Base-by-base conservation (phyloP, 2,113 vertebrate species). In the Oreotrochilus melanogaster region DNA sequence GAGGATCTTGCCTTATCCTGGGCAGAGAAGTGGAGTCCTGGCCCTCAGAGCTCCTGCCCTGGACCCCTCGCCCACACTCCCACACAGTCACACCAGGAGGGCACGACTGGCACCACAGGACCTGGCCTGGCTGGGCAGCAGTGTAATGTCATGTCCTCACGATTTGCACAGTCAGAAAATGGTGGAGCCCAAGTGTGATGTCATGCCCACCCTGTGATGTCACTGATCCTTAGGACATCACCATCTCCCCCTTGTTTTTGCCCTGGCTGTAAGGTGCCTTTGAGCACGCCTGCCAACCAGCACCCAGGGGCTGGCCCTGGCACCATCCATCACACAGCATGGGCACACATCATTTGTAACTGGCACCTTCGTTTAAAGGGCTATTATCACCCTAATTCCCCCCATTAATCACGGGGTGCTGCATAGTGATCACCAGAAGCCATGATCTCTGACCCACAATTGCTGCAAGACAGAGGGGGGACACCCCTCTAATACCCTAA, bases 321-420 rank as follows among this genome's bases (percentile, higher is more conserved):
- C 33, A 2, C 35, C 95, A 92, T 88, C 92, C 92, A 64, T 97
- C 96, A 89, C 8, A 1, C 51, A 35, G 70, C 62, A 28, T 1
- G 21, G 47, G 70, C 74, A 69, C 83, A 43, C 37, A 25, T 75
- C 76, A 45, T 56, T 74, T 70, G 51, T 66, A 61, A 64, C 51
- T 57, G 89, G 96, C 95, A 93, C 72, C 94, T 75, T 92, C 96
- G 72, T 90, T 93, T 90, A 88, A 79, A 65, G 89, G 43, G 15
- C 95, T 62, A 56, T 96, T 92, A 95, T 45, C 88, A 85, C 33
- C 86, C 57, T 81, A 95, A 95, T 93, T 86, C 66, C 18, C 5
- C 57, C 5, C 89, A 94, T 95, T 88, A 79, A 96, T 96, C 95
- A 93, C 4, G 2, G 31, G 39, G 3, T 7, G 14, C 22, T 7